Evolutionary conservation across 2,797 vertebrate species (phyloP), one percentile per base, ranked within the genome.

Genomic region (Pipistrellus pygmaeus): DNA sequence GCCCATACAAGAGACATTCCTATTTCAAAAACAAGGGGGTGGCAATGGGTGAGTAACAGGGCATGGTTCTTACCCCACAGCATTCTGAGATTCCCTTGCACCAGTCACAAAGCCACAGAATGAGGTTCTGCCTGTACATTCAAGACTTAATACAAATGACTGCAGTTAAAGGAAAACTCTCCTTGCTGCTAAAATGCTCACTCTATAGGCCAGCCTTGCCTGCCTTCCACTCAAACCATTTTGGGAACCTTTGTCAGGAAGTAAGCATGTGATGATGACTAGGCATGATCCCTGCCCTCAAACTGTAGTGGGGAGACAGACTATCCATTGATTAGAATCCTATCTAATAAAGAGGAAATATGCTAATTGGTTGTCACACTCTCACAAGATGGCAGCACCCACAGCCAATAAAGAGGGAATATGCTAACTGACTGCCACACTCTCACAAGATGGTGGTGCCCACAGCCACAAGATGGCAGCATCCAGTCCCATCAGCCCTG

Each of bases 11-110:
- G 32, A 30, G 10, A 8, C 35, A n/a, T 71, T 83, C 8, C 78
- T 71, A 76, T 9, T 81, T 75, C n/a, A 55, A 76, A 92, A 95
- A 75, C 71, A 78, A 76, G 38, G 25, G n/a, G 21, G 6, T n/a
- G 8, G 17, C 25, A 10, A 6, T 6, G 4, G 15, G 44, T 20
- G 0, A 25, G 3, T 5, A 6, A 57, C 14, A 90, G 71, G 72
- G 25, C 44, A 20, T 2, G 41, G 15, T 60, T 72, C 41, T 30
- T 13, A 69, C 3, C n/a, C 62, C 20, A 41, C 12, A 35, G 60
- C 32, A n/a, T 80, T 66, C 46, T 66, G 17, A 35, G 75, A 72
- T n/a, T 62, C 30, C 62, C 27, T 9, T 18, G 20, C 8, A 32
- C 11, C 80, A 77, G 60, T 32, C 88, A 46, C 72, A 66, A 68